Evolutionary conservation across 2,888 invertebrate species (phyloP).

Genomic region (Emmelina monodactyla): DNA sequence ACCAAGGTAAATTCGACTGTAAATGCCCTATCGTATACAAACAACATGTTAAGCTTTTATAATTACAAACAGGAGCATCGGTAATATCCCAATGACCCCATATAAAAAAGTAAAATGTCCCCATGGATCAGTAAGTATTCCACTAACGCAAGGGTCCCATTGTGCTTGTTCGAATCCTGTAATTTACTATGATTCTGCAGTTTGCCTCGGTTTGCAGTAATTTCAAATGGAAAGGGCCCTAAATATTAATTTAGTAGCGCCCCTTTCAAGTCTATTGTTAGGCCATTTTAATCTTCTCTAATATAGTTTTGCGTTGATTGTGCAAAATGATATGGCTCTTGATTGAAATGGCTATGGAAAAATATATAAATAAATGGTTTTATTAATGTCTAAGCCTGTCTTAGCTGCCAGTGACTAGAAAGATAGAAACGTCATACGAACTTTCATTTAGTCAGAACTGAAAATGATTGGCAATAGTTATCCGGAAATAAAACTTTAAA

Average conservation of each 20-base stretch:
- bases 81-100: constrained; percentile 28
- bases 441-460: too few species aligned
- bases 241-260: constrained; percentile 45
- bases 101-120: constrained; percentile 60
- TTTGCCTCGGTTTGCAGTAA: constrained; percentile 46
- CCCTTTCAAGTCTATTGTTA: constrained; percentile 41
- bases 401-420: too few species aligned
- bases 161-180: constrained; percentile 53
- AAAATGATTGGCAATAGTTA: too few species aligned
- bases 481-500: constrained; percentile 7
- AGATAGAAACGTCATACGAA: too few species aligned
- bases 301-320: too few species aligned
- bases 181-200: constrained; percentile 58
- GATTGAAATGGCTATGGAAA: constrained; percentile 5
- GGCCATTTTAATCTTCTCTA: constrained; percentile 45
- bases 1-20: too few species aligned
- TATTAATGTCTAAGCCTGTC: too few species aligned
- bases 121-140: constrained; percentile 40
- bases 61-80: too few species aligned
- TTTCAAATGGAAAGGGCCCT: constrained; percentile 29
- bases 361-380: too few species aligned
- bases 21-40: too few species aligned
- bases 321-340: too few species aligned
- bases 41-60: too few species aligned
- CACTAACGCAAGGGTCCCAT: constrained; percentile 35